Base-by-base conservation (phyloP, 2,888 invertebrate genomes). In the Polylopha cassiicola region DNA sequence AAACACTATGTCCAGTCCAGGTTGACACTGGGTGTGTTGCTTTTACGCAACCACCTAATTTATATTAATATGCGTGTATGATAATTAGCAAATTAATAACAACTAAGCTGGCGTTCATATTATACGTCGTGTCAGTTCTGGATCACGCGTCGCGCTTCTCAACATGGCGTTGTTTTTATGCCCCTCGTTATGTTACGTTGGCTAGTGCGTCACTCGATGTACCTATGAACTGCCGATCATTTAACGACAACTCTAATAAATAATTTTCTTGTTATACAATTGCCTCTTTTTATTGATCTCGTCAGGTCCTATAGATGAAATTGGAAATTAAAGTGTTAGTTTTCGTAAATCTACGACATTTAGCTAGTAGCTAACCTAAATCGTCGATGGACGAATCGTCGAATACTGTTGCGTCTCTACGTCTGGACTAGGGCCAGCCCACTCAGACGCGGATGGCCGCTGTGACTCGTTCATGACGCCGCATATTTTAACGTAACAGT, bases 401-500 rank as follows among this genome's bases (percentile, higher is more conserved):
- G 21, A 32, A 24, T 32, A 18, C 24, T 30, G 22, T 49, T 49
- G 55, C 58, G 55, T 53, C 58, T 58, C 47, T 51, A 57, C n/a
- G 55, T 45, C 76, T 81, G 82, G 80, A 79, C 56, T 47, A 44
- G 52, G 66, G 79, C 78, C 79, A 81, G 78, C 65, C 63, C 61
- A 64, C 61, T 64, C 61, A 60, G 68, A 69, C 70, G 65, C 61
- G 50, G 56, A 58, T 55, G 58, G 58, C 59, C 59, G 57, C 64
- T 70, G 73, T 78, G 80, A 82, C 80, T 78, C 77, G 73, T 53
- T 75, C 70, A 69, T 85, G 84, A 84, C 84, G 84, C 73, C 74
- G 78, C 73, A 78, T 85, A 82, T 81, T 81, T 79, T 79, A 81
- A 81, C 82, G 81, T 84, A 82, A 77, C 74, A 69, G 64, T 73